Base-by-base conservation (phyloP, 2,797 vertebrate species). In the Prunella strophiata region DNA sequence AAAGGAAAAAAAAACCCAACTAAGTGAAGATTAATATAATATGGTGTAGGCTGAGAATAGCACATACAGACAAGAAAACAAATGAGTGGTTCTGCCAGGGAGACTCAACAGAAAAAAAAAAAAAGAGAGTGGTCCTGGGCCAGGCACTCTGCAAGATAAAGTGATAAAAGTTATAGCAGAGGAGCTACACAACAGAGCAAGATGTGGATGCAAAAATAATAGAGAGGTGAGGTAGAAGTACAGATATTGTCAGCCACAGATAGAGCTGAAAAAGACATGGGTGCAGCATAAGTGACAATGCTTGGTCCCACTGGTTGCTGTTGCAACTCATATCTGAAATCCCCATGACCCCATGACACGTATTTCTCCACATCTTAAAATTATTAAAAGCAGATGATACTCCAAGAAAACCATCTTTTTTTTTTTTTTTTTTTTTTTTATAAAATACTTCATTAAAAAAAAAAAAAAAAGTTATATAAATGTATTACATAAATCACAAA, bases 1-100 rank as follows among this genome's bases (percentile, higher is more conserved):
- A 42, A 54, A n/a, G 32, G 3, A 0, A 8, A 5, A 34, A 57
- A 15, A n/a, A 25, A 6, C 1, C 1, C 10, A 80, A 22, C 27
- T 58, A 52, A 77, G 48, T 9, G 76, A 91, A 87, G 34, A 82
- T 51, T 9, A 83, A 79, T 72, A 81, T 45, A 96, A 73, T 59
- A 89, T 81, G 40, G 10, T 86, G 17, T 43, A 85, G 26, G 8
- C 61, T 92, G 85, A 95, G 85, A 96, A 81, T 11, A 93, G 61
- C 65, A 91, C 38, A 59, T 40, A 34, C 25, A 57, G 42, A 80
- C 30, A 85, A 88, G 77, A 83, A 81, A 89, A 70, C 27, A 91
- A 92, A 62, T 32, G 6, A 83, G 18, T 25, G 25, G 26, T 81
- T 91, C 78, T 95, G 38, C 16, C 42, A 51, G 19, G 7, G 29